Conservation (phyloP, 2,113 vertebrate species). For the Myrmecobius fasciatus region DNA sequence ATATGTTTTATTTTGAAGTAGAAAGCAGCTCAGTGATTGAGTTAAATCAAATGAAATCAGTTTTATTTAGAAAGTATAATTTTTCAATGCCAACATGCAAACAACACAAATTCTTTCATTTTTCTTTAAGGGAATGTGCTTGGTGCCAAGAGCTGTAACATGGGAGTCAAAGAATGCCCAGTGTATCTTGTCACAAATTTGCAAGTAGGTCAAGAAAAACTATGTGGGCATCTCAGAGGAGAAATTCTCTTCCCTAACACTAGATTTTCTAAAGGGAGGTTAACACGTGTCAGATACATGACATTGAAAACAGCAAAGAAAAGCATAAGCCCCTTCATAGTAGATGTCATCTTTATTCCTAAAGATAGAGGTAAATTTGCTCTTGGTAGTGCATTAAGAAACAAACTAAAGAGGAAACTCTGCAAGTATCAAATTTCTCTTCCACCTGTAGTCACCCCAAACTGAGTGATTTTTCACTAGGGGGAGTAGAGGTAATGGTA, state of each 20-base stretch:
- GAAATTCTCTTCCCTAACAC: conserved; percentile 62
- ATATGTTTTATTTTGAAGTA: conserved; percentile 55
- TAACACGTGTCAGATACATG: conserved; percentile 81
- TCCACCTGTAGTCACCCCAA: conserved; percentile 47
- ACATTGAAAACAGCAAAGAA: conserved; percentile 79
- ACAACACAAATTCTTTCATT: conserved; percentile 45
- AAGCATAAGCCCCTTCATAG: conserved; percentile 76
- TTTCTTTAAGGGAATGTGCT: conserved; percentile 11
- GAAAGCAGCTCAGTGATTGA: conserved; percentile 49
- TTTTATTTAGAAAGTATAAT: conserved; percentile 48
- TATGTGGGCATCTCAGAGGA: conserved; percentile 53
- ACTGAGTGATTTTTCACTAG: conserved; percentile 45
- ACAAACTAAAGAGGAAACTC: conserved; percentile 64
- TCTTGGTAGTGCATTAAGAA: conserved; percentile 72
- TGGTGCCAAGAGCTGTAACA: conserved; percentile 64
- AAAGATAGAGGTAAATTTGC: conserved; percentile 81
- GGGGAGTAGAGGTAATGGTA: conserved; percentile 28
- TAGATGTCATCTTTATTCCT: conserved; percentile 80
- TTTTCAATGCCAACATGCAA: conserved; percentile 22
- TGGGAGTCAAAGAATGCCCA: conserved; percentile 39
- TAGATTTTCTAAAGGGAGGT: conserved; percentile 76
- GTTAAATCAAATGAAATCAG: background rate
- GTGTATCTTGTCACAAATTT: conserved; percentile 72
- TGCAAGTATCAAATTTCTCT: conserved; percentile 59
- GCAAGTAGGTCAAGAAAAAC: conserved; percentile 81